Evolutionary conservation across 2,797 vertebrate genomes (phyloP), one percentile per base, ranked within the genome.

Genomic region (Eidolon dupreanum): DNA sequence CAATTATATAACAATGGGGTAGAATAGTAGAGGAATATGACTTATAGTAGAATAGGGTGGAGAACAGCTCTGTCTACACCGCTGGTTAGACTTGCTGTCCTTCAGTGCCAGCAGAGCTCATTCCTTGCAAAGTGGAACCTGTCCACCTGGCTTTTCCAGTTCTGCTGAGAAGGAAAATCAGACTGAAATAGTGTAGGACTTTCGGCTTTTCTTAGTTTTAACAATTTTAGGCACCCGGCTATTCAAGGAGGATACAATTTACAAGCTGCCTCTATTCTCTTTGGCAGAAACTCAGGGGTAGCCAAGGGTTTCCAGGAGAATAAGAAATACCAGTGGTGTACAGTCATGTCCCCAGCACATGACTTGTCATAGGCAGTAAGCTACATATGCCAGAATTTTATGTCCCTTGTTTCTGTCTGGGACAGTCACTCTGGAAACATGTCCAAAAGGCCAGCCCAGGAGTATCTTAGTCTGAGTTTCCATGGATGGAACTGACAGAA

Each of bases 151-250:
- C 71, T 93, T 87, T 55, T 74, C 81, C 81, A 93, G 84, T 57
- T 74, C 28, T 22, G 26, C 65, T 57, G 57, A 68, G 38, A 79
- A 66, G 81, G 46, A 71, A 59, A 70, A 31, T 49, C n/a, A 90
- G n/a, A 15, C 91, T 43, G 61, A 41, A 65, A 86, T 38, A 73
- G 41, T 36, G 6, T 53, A 83, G 71, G 46, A 88, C 59, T 91
- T 93, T 83, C 83, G 49, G 28, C 31, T 94, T 51, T 75, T 73
- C 59, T 83, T 92, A 78, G 53, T 88, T 94, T 87, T 95, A 91
- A 92, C 71, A 71, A 78, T 93, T 22, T 89, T 49, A 90, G 38
- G 51, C 36, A 85, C 16, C 61, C 49, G 70, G n/a, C 57, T 55
- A 90, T 33, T 77, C 17, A 51, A 95, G 75, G 43, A 96, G 33